A percentile compares a stretch with the other conserved stretches of the same genome.
Evolutionary conservation across 2,888 invertebrate species (phyloP).

Genomic region (Dinocampus coccinellae): DNA sequence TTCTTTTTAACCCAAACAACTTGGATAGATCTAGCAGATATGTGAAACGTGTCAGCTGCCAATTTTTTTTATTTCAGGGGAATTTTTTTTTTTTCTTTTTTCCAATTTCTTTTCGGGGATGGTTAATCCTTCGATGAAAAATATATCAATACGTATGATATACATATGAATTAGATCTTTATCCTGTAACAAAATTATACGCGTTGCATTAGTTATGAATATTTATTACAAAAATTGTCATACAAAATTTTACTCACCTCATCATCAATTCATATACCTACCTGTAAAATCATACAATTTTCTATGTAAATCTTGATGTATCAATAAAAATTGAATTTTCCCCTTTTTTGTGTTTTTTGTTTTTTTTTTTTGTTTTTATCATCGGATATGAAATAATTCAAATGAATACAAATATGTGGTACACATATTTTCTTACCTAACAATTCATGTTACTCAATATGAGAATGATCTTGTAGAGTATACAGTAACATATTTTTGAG

Average conservation of each 20-base stretch:
- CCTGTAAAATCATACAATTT: too few relatives aligned
- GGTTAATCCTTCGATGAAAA: neutral
- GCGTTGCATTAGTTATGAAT: neutral
- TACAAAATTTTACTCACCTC: neutral
- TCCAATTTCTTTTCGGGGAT: too few relatives aligned
- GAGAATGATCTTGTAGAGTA: neutral
- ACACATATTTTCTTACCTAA: too few relatives aligned
- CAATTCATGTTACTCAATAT: too few relatives aligned
- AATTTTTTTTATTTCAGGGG: neutral
- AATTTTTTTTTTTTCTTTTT: neutral
- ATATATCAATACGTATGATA: neutral
- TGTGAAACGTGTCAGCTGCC: neutral
- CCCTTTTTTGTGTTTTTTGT: too few relatives aligned
- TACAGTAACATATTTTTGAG: conserved; percentile 16
- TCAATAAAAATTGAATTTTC: too few relatives aligned
- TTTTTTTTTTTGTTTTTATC: too few relatives aligned
- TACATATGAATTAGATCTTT: neutral
- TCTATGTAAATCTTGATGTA: too few relatives aligned
- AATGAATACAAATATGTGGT: too few relatives aligned
- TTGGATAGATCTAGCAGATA: too few relatives aligned
- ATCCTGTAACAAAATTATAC: neutral
- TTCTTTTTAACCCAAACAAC: too few relatives aligned
- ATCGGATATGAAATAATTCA: neutral
- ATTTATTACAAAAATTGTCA: neutral
- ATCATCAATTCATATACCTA: neutral